phyloP scores from a whole-genome alignment of 2,797 vertebrate genomes.

The Threskiornis aethiopicus region DNA sequence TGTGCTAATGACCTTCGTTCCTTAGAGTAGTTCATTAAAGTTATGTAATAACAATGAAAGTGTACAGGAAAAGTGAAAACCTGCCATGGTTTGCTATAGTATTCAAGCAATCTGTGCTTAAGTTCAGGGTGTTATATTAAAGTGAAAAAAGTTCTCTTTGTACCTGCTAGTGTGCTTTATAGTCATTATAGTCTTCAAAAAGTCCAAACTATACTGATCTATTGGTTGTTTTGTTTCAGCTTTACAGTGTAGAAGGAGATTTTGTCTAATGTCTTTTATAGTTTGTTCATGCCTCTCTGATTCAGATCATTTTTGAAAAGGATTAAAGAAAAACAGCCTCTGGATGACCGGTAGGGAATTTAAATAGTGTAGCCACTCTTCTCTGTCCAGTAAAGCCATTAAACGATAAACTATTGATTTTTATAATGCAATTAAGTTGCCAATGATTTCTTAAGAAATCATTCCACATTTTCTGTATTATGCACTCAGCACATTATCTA shows the following conservation, averaged over 20 bases:
- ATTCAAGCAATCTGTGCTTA: neutral
- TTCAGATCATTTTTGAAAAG: neutral
- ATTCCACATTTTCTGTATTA: neutral
- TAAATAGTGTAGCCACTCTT: neutral
- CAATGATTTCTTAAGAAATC: slow-evolving; percentile 25
- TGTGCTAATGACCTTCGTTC: neutral
- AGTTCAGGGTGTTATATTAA: neutral
- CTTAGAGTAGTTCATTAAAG: neutral
- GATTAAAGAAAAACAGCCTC: neutral
- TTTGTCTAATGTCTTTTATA: neutral
- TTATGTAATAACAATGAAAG: neutral
- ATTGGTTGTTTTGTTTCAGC: neutral
- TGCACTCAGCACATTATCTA: neutral
- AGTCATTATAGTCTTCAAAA: neutral
- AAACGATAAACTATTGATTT: slow-evolving; percentile 44
- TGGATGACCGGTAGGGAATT: neutral
- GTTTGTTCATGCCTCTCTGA: neutral
- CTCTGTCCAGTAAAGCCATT: slow-evolving; percentile 13
- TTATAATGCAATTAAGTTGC: slow-evolving; percentile 17
- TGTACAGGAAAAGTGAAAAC: neutral
- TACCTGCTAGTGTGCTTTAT: neutral
- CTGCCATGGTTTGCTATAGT: neutral
- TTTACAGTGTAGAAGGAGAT: neutral
- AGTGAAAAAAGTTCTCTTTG: neutral
- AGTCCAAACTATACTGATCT: neutral